Base-by-base conservation (phyloP, 92 coral and sea anemone genomes). In the Galaxea fascicularis region DNA sequence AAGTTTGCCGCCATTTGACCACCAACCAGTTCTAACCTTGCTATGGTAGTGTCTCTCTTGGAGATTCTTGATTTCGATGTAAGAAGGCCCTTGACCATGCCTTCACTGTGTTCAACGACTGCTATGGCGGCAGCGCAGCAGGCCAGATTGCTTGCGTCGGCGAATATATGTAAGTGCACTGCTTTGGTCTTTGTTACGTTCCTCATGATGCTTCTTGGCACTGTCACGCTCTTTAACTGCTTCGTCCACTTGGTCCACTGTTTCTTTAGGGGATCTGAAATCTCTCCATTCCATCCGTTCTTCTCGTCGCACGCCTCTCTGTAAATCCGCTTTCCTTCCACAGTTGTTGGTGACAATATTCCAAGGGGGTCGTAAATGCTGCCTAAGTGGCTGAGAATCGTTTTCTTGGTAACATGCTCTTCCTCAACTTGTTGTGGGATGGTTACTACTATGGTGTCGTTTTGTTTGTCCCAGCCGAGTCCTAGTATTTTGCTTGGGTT, bases 401-500 rank as follows among this genome's bases (percentile, higher is more conserved):
- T 29, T 65, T 20, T 47, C 62, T 72, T 87, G 7, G 82, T 87
- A 17, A 80, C 81, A 12, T 63, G 86, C 28, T 22, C 58, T 69
- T 80, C 62, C 44, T 62, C 66, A 27, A 20, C 26, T 5, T 10
- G 28, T 4, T 21, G 45, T 71, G 6, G 63, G 6, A 71, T 64
- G 22, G 51, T 30, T 31, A 70, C 22, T 62, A 41, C 74, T 1
- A 69, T 12, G 24, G 79, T 79, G 54, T 79, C 86, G 13, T 84
- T 64, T 78, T 47, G 24, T 73, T 86, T 86, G 64, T 80, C 78
- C 83, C 88, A 65, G 46, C 4, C 30, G 45, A 24, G 82, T 10
- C 87, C 90, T 5, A 87, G 64, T 47, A 86, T 71, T 75, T 87
- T 80, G 58, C 69, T 22, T 4, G 89, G 77, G 49, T 85, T 85